Base-by-base conservation (phyloP, 2,888 invertebrate species). In the Fragum fragum region DNA sequence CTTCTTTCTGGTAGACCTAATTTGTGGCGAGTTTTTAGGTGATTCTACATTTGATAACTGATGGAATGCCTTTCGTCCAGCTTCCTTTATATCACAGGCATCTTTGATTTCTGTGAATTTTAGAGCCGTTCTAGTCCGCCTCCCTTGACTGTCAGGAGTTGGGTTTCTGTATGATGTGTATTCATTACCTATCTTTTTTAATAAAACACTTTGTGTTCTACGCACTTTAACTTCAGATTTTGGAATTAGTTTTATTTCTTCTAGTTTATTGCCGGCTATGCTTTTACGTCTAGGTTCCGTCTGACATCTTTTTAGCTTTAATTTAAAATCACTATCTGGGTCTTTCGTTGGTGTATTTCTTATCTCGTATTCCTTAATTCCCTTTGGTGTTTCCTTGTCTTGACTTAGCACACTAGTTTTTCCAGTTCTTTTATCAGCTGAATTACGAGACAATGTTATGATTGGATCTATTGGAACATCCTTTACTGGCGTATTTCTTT, bases 161-260 rank as follows among this genome's bases (percentile, higher is more conserved):
- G 83, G 81, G 39, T 90, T 86, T 69, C 89, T 83, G 32, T 86
- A 85, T 1, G 89, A 87, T 57, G 81, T 74, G 63, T 88, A 90
- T 18, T 85, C 73, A 53, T 80, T 74, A 1, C 87, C 86, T 1
- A 87, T 55, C 63, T 77, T 81, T 23, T 79, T 86, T 16, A 89
- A 53, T 18, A 79, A 55, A 1, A 90, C 88, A 73, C 84, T 88
- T 26, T 86, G 85, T 23, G 81, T 86, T 57, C 79, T 52, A 5
- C 78, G 59, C 18, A 82, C 77, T 59, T 86, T 85, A 0, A 39
- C 55, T 18, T 87, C 85, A 11, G 79, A 74, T 72, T 75, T 83
- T 1, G 77, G 71, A 1, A 77, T 61, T 7, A 29, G 52, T 52
- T 55, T 66, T 21, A 63, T 61, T 6, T 52, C 21, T 23, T 53